Conservation (phyloP, 2,888 invertebrate genomes). For the Melikaiella ostensackeni region DNA sequence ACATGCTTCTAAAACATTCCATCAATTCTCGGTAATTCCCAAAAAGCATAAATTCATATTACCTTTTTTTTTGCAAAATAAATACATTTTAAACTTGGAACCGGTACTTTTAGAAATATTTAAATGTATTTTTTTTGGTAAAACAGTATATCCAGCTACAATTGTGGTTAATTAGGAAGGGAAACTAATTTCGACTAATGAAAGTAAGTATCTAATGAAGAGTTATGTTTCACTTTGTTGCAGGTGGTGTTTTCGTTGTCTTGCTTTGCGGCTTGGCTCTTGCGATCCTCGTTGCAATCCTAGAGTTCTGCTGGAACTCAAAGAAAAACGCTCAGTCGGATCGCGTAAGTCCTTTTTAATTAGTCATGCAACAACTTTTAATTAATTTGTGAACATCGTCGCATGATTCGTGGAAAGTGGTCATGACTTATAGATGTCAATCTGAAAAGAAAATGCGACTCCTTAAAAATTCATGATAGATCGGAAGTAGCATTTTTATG, state of each 20-base stretch:
- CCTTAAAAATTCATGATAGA: conserved; percentile 8
- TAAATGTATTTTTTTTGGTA: too few species aligned
- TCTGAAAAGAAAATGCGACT: background rate
- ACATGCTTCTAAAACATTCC: too few species aligned
- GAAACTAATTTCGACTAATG: background rate
- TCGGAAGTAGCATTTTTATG: background rate
- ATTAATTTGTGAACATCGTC: background rate
- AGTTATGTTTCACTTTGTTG: conserved; percentile 58
- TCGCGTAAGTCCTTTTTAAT: conserved; percentile 76
- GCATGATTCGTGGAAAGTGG: conserved; percentile 6
- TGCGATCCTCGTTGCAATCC: conserved; percentile 93
- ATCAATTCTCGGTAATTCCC: too few species aligned
- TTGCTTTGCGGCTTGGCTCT: conserved; percentile 93
- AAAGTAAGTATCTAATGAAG: background rate
- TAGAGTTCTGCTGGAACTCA: conserved; percentile 97
- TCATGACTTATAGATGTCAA: background rate
- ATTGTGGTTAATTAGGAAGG: background rate
- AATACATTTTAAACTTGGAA: too few species aligned
- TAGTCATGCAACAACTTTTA: conserved; percentile 1
- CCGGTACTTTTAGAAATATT: too few species aligned
- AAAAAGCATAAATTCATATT: too few species aligned
- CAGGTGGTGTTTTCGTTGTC: conserved; percentile 98
- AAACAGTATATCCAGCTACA: background rate
- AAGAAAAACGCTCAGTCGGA: conserved; percentile 92
- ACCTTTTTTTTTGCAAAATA: too few species aligned